Evolutionary conservation across 1,140 invertebrate species (phyloP).

Genomic region (Cotesia typhae): DNA sequence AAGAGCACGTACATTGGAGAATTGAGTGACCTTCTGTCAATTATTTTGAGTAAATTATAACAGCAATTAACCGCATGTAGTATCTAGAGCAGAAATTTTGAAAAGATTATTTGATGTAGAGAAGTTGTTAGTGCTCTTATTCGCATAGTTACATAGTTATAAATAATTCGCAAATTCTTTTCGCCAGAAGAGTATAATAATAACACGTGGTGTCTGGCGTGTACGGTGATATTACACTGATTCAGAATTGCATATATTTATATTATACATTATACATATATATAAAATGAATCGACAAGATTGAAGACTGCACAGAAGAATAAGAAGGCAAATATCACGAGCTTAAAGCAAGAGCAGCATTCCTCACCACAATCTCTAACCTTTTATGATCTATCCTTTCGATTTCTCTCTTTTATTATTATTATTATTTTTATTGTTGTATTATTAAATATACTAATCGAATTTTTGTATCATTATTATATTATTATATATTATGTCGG

Average conservation of each 20-base stretch:
- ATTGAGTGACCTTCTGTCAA: background rate
- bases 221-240: slow-evolving; percentile 24
- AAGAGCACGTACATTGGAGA: background rate
- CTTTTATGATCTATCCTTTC: slow-evolving; percentile 48
- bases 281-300: slow-evolving; percentile 16
- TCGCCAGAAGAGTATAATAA: background rate
- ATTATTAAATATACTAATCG: slow-evolving; percentile 3
- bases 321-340: background rate
- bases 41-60: background rate
- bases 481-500: background rate
- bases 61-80: background rate
- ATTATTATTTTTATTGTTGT: too few species aligned
- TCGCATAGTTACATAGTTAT: background rate
- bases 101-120: background rate
- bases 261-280: background rate
- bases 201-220: slow-evolving; percentile 28
- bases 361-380: slow-evolving; percentile 40
- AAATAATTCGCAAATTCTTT: background rate
- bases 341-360: slow-evolving; percentile 19
- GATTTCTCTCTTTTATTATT: slow-evolving; percentile 10
- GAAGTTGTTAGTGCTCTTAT: background rate
- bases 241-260: slow-evolving; percentile 23
- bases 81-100: too few species aligned
- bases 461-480: background rate
- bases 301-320: background rate